Evolutionary conservation across 2,888 invertebrate species (phyloP).

Genomic region (Platynereis dumerilii): DNA sequence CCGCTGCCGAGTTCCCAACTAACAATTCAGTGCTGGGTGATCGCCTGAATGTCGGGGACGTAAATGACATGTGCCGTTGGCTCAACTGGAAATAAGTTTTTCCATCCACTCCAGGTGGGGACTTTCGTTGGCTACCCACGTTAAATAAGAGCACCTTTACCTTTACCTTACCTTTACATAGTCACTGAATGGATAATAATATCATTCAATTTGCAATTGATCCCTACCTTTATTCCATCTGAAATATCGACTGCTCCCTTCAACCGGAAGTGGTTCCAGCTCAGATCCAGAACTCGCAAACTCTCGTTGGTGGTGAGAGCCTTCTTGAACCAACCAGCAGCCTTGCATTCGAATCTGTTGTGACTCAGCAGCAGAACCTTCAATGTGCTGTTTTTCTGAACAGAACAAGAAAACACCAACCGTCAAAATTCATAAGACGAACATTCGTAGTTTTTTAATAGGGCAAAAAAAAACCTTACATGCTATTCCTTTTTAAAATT

Average conservation of each 20-base stretch:
- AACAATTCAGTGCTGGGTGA: no score
- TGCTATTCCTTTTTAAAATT: no score
- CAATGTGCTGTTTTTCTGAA: constrained; percentile 50
- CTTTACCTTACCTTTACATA: no score
- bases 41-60: no score
- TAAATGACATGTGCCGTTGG: no score
- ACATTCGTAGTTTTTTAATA: not conserved
- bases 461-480: not conserved
- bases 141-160: no score
- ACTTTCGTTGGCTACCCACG: no score
- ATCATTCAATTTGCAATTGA: no score
- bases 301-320: constrained; percentile 48
- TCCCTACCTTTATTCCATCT: constrained; percentile 49
- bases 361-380: constrained; percentile 47
- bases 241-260: constrained; percentile 45
- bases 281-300: constrained; percentile 47
- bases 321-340: constrained; percentile 45
- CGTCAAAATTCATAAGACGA: not conserved
- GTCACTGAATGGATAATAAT: no score
- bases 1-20: no score
- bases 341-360: constrained; percentile 51
- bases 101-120: no score
- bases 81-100: no score
- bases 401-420: constrained; percentile 8
- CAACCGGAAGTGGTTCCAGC: constrained; percentile 53